Base-by-base conservation (phyloP, 92 coral and sea anemone species). In the Zoanthus solanderi region DNA sequence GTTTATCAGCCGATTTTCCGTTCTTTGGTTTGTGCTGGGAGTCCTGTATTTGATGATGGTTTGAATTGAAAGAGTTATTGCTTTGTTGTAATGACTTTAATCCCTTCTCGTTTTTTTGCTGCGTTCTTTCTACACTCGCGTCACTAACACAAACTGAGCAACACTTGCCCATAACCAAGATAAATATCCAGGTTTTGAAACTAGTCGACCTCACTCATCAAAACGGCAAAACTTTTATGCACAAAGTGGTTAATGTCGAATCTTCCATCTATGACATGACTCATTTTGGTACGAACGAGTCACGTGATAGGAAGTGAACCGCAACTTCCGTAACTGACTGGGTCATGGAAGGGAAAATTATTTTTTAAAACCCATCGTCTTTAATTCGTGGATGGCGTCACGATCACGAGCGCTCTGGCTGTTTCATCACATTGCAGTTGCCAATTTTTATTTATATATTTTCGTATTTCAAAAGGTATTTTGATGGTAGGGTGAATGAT, bases 81-180 rank as follows among this genome's bases (percentile, higher is more conserved):
- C 89, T 91, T 87, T 91, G 94, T 88, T 91, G 94, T 66, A 87
- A 90, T 68, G 88, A 83, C 83, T 71, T 81, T 37, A 61, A 11
- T 67, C 85, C 85, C 11, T 69, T 69, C 17, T 69, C 75, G 75
- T 31, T 69, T 60, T 89, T 95, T 91, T 90, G 92, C 77, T 84
- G 93, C 50, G 84, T 90, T 88, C 94, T 88, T 78, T 95, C 98
- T 47, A 69, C 88, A 60, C 90, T 82, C 9, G 96, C 83, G 76
- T 90, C 96, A 47, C 87, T 73, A 83, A 93, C 96, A 93, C 98
- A 95, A 84, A 93, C 91, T 67, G 98, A 95, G 88, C 92, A 93
- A 90, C 98, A 95, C 93, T 95, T 95, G 84, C 98, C 98, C 98
- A 95, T 95, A 86, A 93, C 98, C 93, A 89, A 86, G 11, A 76